These are phyloP conservation scores for Potorous gilbertii DNA, from an alignment of 2,797 vertebrate genomes.

Conservation along the genomic window DNA sequence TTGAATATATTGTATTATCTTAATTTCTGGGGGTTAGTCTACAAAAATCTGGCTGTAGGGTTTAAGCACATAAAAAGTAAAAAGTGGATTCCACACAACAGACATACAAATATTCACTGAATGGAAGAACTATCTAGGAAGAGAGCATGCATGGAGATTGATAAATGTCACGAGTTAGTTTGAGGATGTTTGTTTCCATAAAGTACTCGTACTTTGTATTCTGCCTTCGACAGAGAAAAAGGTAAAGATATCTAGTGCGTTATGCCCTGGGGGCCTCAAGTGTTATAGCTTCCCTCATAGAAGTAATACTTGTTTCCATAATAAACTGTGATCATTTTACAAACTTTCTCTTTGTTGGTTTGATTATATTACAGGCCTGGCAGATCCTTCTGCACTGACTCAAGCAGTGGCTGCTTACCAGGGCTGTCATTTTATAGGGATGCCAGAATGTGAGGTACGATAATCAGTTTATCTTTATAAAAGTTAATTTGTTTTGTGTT, in stretches of 20 bases:
- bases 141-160: neutral
- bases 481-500: neutral
- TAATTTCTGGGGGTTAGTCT: neutral
- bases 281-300: neutral
- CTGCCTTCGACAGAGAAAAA: neutral
- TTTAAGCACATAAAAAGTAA: constrained; percentile 25
- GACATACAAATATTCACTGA: too few species aligned
- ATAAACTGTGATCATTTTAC: neutral
- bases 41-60: neutral
- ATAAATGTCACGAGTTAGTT: neutral
- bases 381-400: constrained; percentile 93
- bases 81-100: neutral
- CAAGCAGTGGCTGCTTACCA: constrained; percentile 97
- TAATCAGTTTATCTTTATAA: neutral
- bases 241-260: neutral
- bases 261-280: neutral
- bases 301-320: neutral
- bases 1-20: neutral
- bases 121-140: neutral
- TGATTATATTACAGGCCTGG: constrained; percentile 87
- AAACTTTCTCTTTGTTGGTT: neutral
- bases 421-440: constrained; percentile 97
- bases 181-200: neutral
- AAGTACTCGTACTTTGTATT: neutral
- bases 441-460: constrained; percentile 98